phyloP scores from a whole-genome alignment of 2,888 invertebrate species.

The Patella depressa region DNA sequence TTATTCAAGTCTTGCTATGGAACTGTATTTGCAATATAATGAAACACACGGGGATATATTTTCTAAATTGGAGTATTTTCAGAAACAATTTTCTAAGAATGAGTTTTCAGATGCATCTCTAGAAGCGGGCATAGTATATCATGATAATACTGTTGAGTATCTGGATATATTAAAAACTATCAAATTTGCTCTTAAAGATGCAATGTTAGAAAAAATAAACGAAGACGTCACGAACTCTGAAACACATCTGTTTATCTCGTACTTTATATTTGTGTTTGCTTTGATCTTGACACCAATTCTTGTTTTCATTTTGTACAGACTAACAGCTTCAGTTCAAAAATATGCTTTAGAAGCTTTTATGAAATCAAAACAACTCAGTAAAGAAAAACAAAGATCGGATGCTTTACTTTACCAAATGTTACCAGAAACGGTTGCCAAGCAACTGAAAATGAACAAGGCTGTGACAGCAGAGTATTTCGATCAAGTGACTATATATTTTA shows the following conservation, averaged over 20 bases:
- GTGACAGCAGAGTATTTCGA: constrained; percentile 60
- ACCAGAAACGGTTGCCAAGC: constrained; percentile 66
- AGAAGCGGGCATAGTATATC: constrained; percentile 24
- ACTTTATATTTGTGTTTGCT: constrained; percentile 33
- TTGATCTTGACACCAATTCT: constrained; percentile 32
- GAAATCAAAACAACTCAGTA: constrained; percentile 49
- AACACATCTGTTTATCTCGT: constrained; percentile 29
- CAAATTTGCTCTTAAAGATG: constrained; percentile 20
- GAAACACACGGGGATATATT: background rate
- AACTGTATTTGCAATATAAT: background rate
- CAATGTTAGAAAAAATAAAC: constrained; percentile 24
- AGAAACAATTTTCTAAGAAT: constrained; percentile 5
- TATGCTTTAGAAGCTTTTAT: constrained; percentile 39
- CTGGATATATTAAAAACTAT: constrained; percentile 27
- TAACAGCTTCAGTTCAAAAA: constrained; percentile 39
- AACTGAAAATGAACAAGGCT: constrained; percentile 60
- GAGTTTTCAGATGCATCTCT: constrained; percentile 15
- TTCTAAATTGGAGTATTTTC: constrained; percentile 7
- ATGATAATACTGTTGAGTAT: constrained; percentile 27
- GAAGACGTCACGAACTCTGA: constrained; percentile 24
- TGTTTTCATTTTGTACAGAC: constrained; percentile 32
- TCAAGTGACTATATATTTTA: constrained; percentile 62
- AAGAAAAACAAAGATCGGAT: constrained; percentile 65
- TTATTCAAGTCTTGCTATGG: constrained; percentile 17
- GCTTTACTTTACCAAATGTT: constrained; percentile 67